Evolutionary conservation across 2,113 vertebrate genomes (phyloP).

Genomic region (Clarias macrocephalus): DNA sequence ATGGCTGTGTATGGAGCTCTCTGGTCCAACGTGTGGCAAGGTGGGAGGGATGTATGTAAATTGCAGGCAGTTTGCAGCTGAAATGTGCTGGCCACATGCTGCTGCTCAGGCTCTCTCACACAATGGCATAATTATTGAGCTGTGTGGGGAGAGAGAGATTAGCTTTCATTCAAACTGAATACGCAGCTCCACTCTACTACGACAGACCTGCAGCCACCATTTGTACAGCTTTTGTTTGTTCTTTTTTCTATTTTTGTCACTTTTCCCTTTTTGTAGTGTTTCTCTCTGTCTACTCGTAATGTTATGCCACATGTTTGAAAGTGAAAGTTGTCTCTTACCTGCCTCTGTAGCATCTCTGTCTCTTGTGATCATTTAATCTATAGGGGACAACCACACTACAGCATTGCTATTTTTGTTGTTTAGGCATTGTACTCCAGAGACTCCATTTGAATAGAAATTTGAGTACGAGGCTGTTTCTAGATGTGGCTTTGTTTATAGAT

Average conservation of each 20-base stretch:
- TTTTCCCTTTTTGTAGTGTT: slow-evolving; percentile 18
- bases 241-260: slow-evolving; percentile 23
- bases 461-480: not conserved
- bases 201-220: slow-evolving; percentile 35
- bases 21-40: slow-evolving; percentile 45
- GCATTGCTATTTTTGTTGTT: not conserved
- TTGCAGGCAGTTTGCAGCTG: slow-evolving; percentile 54
- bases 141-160: slow-evolving; percentile 46
- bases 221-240: slow-evolving; percentile 28
- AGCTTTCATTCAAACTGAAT: slow-evolving; percentile 48
- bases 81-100: slow-evolving; percentile 64
- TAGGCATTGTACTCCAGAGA: not conserved
- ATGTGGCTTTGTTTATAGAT: not conserved
- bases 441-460: not conserved
- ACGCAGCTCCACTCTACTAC: slow-evolving; percentile 37
- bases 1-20: slow-evolving; percentile 32
- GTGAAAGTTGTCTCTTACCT: not conserved
- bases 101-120: slow-evolving; percentile 51
- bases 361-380: not conserved
- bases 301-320: slow-evolving; percentile 6
- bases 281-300: slow-evolving; percentile 18
- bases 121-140: slow-evolving; percentile 58
- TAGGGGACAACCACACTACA: not conserved
- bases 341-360: not conserved
- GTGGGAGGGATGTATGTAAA: slow-evolving; percentile 59